phyloP scores from a whole-genome alignment of 2,113 vertebrate genomes.

The Limanda limanda region DNA sequence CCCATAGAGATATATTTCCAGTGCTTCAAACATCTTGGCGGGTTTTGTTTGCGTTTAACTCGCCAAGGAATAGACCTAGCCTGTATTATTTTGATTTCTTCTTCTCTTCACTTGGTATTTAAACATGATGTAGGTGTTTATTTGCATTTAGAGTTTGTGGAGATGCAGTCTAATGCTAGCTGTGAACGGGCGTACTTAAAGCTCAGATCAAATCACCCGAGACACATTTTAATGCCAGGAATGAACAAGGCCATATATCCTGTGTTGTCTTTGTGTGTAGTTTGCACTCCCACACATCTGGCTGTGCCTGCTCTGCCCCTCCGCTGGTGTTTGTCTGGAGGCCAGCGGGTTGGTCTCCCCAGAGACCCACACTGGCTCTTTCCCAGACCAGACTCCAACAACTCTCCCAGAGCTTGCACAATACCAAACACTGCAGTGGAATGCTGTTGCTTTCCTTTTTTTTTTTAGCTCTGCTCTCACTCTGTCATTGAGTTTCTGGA shows the following conservation, averaged over 20 bases:
- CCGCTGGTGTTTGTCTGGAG: slow-evolving; percentile 58
- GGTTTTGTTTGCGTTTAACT: background rate
- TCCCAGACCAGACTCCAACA: slow-evolving; percentile 67
- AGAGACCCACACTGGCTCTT: slow-evolving; percentile 58
- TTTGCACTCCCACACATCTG: slow-evolving; percentile 61
- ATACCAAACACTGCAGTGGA: slow-evolving; percentile 56
- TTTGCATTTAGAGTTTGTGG: background rate
- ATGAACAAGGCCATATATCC: background rate
- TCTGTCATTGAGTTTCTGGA: slow-evolving; percentile 1
- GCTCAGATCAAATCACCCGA: background rate
- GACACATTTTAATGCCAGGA: background rate
- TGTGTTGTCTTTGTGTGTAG: slow-evolving; percentile 31
- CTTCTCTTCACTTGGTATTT: background rate
- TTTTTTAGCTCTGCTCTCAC: slow-evolving; percentile 19
- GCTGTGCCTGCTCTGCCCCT: slow-evolving; percentile 50
- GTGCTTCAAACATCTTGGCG: no score
- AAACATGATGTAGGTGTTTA: background rate
- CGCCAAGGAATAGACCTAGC: background rate
- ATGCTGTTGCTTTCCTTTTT: slow-evolving; percentile 56
- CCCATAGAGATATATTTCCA: no score
- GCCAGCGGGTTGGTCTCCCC: slow-evolving; percentile 46
- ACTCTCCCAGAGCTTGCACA: slow-evolving; percentile 69
- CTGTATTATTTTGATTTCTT: background rate
- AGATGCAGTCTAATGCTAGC: background rate
- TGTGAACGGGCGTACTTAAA: background rate